Evolutionary conservation across 2,797 vertebrate genomes (phyloP), one percentile per base, ranked within the genome.

Genomic region (Myripristis murdjan): DNA sequence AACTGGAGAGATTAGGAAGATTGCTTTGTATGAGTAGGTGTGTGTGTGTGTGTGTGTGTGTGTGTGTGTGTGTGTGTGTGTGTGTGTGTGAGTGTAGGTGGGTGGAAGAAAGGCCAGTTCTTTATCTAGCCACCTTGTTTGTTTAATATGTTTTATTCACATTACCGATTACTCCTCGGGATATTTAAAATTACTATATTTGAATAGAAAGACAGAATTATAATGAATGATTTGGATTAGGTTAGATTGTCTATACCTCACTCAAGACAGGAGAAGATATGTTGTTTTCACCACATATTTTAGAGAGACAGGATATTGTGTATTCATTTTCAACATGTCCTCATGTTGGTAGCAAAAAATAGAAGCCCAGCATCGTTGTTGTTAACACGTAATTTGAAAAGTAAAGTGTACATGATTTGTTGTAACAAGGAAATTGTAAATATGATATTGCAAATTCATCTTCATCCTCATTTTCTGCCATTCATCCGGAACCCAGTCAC

Each of bases 21-120:
- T 15, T n/a, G 10, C 14, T 73, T 20, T 37, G 23, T 63, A 49
- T 75, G 28, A 24, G 49, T 67, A 24, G 3, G 31, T 70, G 44
- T 31, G 48, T 48, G 24, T 3, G 2, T 63, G 23, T 47, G 16
- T 37, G 48, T 26, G 33, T 39, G 47, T 24, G 31, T 11, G 20
- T 39, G 61, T 8, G 48, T n/a, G 56, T 5, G 56, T 24, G 37
- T 28, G 39, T n/a, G n/a, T n/a, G n/a, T n/a, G n/a, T n/a, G n/a
- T n/a, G n/a, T n/a, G n/a, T n/a, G n/a, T n/a, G n/a, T n/a, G n/a
- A n/a, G n/a, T n/a, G n/a, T 33, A 2, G 15, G 35, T 57, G 55
- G 26, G 14, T 10, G 53, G 18, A 11, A 37, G 20, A 43, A 48
- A 55, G n/a, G 14, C n/a, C 10, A 46, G 22, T 60, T 49, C 35